Conservation (phyloP, 2,113 vertebrate species). For the Axis porcinus region DNA sequence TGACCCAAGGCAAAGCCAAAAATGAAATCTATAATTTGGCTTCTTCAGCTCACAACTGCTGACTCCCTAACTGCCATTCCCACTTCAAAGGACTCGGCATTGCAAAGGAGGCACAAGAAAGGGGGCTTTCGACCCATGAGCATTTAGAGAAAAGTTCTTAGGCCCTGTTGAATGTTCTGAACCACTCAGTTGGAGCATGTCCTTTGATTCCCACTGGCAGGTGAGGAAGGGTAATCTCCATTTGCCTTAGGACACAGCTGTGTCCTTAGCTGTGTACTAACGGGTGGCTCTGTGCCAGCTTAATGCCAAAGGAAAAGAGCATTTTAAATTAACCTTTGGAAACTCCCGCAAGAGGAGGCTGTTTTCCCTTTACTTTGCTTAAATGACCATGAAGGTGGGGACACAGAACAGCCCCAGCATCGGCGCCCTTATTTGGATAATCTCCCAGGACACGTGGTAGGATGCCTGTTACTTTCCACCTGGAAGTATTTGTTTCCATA, state of each 20-base stretch:
- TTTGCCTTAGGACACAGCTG: slow-evolving; percentile 48
- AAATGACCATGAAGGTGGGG: neutral
- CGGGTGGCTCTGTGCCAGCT: slow-evolving; percentile 30
- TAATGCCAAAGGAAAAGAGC: neutral
- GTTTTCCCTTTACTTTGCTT: neutral
- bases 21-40: slow-evolving; percentile 55
- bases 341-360: neutral
- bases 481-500: neutral
- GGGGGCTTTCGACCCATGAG: neutral
- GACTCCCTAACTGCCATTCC: slow-evolving; percentile 43
- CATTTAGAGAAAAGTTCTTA: slow-evolving; percentile 50
- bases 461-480: neutral
- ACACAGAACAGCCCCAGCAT: neutral
- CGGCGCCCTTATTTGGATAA: neutral
- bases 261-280: neutral
- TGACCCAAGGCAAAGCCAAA: slow-evolving; percentile 68
- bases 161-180: slow-evolving; percentile 46
- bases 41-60: slow-evolving; percentile 53
- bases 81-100: slow-evolving; percentile 38
- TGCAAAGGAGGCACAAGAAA: neutral
- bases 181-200: slow-evolving; percentile 30
- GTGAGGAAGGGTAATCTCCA: slow-evolving; percentile 65
- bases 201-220: slow-evolving; percentile 41
- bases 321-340: neutral
- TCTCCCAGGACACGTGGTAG: neutral